Percentiles rank a stretch among this genome's conserved stretches.
Conservation (phyloP, 2,113 vertebrate species). For the Dermatemys mawii region DNA sequence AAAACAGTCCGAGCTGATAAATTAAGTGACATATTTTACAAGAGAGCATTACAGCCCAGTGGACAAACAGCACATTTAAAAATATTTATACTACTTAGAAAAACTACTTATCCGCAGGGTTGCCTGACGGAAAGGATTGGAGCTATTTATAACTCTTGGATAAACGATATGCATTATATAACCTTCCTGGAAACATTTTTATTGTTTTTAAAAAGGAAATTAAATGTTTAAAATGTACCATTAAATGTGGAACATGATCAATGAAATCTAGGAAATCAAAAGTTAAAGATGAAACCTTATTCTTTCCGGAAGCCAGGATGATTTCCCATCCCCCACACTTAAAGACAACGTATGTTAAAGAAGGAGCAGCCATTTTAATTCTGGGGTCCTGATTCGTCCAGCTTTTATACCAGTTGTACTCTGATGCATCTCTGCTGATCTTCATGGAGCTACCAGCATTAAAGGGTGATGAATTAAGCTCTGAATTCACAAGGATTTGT, state of each 20-base stretch:
- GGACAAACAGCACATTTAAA: background rate
- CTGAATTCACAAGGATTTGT: background rate
- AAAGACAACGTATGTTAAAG: background rate
- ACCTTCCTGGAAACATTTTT: background rate
- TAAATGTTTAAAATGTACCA: background rate
- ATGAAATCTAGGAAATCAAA: background rate
- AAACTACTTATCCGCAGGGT: background rate
- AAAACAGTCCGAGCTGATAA: background rate
- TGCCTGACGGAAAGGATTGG: background rate
- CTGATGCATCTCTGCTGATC: background rate
- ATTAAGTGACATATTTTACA: accelerated
- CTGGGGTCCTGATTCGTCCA: background rate
- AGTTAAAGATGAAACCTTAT: background rate
- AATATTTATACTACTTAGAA: background rate
- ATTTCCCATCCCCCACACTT: background rate
- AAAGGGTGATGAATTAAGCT: background rate
- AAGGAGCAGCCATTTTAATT: background rate
- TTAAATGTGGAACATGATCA: background rate
- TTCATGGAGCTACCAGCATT: background rate
- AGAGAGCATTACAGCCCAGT: background rate
- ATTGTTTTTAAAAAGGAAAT: background rate
- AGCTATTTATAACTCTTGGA: background rate
- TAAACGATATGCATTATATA: background rate
- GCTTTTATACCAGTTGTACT: background rate
- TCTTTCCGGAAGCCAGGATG: background rate